A percentile compares a stretch with the other conserved stretches of the same genome.
Conservation (phyloP, 2,113 vertebrate genomes). For the Oceanites oceanicus region DNA sequence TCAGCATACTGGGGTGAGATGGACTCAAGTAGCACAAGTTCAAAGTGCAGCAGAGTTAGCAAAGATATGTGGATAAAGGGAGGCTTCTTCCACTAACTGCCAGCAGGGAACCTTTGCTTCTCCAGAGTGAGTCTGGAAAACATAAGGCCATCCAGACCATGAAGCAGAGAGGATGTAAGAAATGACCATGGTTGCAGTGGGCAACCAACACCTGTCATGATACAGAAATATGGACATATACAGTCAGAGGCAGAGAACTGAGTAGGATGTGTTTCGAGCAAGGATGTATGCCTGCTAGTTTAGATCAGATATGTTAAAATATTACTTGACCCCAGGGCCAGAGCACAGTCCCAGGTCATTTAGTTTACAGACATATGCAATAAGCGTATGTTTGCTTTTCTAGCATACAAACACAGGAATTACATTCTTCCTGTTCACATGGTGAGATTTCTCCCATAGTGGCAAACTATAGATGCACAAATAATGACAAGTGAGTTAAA, state of each 20-base stretch:
- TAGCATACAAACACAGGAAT: not conserved
- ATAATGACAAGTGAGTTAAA: not conserved
- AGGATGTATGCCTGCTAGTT: not conserved
- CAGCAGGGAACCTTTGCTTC: not conserved
- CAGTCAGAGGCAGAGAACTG: not conserved
- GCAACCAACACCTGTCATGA: not conserved
- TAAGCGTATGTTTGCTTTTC: not conserved
- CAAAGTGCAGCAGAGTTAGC: not conserved
- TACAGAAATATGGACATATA: not conserved
- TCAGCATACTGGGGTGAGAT: rapidly evolving
- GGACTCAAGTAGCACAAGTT: not conserved
- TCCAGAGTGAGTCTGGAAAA: not conserved
- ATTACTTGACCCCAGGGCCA: not conserved
- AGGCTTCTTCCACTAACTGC: not conserved
- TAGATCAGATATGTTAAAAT: not conserved
- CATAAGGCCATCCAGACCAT: not conserved
- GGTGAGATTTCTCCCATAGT: not conserved
- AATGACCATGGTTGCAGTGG: not conserved
- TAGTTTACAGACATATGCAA: not conserved
- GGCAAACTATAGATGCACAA: not conserved
- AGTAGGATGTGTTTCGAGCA: rapidly evolving
- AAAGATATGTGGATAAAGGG: not conserved
- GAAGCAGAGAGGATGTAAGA: not conserved
- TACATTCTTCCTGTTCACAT: not conserved
- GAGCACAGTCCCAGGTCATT: no score